Base-by-base conservation (phyloP, 2,797 vertebrate genomes). In the Euthynnus affinis region DNA sequence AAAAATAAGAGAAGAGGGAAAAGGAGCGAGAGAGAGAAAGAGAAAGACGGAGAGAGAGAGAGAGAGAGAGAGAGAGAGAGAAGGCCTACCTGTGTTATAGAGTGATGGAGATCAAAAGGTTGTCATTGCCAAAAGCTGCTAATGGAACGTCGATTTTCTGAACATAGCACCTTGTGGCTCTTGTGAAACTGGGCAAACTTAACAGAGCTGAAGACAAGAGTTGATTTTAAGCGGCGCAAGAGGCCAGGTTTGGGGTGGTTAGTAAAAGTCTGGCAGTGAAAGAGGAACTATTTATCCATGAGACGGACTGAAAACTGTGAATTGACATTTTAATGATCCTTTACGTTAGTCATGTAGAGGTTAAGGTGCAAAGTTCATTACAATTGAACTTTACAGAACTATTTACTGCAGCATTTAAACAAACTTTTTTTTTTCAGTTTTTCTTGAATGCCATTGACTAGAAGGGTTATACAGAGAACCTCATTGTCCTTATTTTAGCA, bases 41-140 rank as follows among this genome's bases (percentile, higher is more conserved):
- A 27, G 27, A 27, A 4, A 27, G 27, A 27, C 2, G 4, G 27
- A 27, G 27, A 27, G 27, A 27, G 27, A 27, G 27, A 27, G 27
- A 27, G 10, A 44, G 27, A 64, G 0, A 56, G 27, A 40, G 49
- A 58, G 1, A 5, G 32, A 51, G 8, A n/a, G 29, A n/a, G 49
- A 27, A 25, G 23, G 2, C 52, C 52, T 65, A 74, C 75, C 78
- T 85, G 57, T 69, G 77, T 80, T 73, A 42, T 49, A 42, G 64
- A 58, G 53, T 37, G 72, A 79, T 72, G 55, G 58, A 64, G 69
- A 69, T 75, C 79, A 76, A 65, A 64, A 81, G 65, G 71, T 20
- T 65, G 40, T 56, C 44, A 62, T 27, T 72, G 52, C 64, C 77
- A 80, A 80, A 80, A 85, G 76, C 64, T 81, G 73, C 56, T 78